These are phyloP conservation scores for Aporophyla nigra DNA, from an alignment of 2,888 invertebrate genomes.

Conservation along the genomic window DNA sequence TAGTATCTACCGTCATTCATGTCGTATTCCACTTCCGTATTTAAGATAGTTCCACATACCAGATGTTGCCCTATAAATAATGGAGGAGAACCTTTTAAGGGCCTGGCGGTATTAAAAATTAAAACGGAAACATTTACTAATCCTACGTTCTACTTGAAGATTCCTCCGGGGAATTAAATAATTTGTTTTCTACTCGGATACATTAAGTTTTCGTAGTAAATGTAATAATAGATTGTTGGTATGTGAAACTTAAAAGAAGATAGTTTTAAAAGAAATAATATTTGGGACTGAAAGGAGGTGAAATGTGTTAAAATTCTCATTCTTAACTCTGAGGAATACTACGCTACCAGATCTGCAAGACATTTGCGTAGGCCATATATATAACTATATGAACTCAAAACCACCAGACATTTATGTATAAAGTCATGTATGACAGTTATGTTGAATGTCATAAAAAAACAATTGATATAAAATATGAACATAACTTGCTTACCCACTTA, in stretches of 20 bases:
- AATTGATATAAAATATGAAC: too few relatives aligned
- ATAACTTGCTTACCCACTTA: too few relatives aligned
- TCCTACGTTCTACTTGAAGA: constrained; percentile 18
- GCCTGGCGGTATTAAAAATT: constrained; percentile 57
- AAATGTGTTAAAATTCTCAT: too few relatives aligned
- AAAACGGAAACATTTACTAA: constrained; percentile 56
- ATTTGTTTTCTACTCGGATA: constrained; percentile 24
- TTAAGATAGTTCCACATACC: constrained; percentile 32
- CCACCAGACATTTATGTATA: too few relatives aligned
- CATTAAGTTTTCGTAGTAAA: constrained; percentile 23
- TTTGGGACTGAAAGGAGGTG: too few relatives aligned
- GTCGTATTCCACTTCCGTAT: not conserved
- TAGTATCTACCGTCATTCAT: not conserved
- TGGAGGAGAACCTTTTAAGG: constrained; percentile 57
- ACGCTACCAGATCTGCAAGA: too few relatives aligned
- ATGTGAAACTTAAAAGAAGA: not conserved
- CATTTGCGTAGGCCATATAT: too few relatives aligned
- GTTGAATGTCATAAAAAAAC: too few relatives aligned
- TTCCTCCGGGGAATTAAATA: constrained; percentile 40
- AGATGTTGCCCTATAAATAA: constrained; percentile 49
- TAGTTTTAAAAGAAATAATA: not conserved
- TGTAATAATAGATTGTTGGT: not conserved
- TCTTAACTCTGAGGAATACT: too few relatives aligned
- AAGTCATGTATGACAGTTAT: too few relatives aligned
- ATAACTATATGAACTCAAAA: too few relatives aligned